Evolutionary conservation across 2,113 vertebrate genomes (phyloP), one percentile per base, ranked within the genome.

Genomic region (Upupa epops): DNA sequence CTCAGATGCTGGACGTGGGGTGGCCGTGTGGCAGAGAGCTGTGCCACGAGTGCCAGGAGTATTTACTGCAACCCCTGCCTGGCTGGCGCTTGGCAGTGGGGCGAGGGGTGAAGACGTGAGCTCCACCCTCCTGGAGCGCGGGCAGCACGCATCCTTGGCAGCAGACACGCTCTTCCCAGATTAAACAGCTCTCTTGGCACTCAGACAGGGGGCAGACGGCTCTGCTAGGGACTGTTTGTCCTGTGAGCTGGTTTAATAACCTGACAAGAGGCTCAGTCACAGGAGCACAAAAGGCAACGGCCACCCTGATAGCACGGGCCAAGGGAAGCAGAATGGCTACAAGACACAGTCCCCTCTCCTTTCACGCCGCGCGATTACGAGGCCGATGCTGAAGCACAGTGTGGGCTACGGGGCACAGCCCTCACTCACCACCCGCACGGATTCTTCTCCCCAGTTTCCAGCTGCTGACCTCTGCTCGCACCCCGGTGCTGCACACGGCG

Each of bases 401-500:
- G 11, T 0, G 17, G 9, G 13, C 7, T 45, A 77, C 3, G 9
- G 1, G 4, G 48, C 48, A 48, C 6, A 83, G 13, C 8, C 42
- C 20, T 18, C 45, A 20, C 40, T 72, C 60, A 17, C 45, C 26
- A 34, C 32, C 56, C 9, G 46, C 7, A 25, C 66, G 3, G 0
- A 1, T 16, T 60, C 26, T 72, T 21, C 61, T 71, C 64, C 51
- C 54, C 31, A 6, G 28, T 40, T 45, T 18, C 58, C 42, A 40
- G 8, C 5, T 48, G 45, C 40, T 64, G 40, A 61, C 24, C 66
- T 59, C 31, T 84, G 60, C 60, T 11, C 3, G 34, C 37, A 74
- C 13, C 15, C 40, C 0, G 0, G 26, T 13, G 55, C 21, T 0
- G 0, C 2, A 0, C 1, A 1, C 0, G 2, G 60, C 65, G 21